Evolutionary conservation across 1,140 invertebrate genomes (phyloP).

Genomic region (Brachionus sp.): DNA sequence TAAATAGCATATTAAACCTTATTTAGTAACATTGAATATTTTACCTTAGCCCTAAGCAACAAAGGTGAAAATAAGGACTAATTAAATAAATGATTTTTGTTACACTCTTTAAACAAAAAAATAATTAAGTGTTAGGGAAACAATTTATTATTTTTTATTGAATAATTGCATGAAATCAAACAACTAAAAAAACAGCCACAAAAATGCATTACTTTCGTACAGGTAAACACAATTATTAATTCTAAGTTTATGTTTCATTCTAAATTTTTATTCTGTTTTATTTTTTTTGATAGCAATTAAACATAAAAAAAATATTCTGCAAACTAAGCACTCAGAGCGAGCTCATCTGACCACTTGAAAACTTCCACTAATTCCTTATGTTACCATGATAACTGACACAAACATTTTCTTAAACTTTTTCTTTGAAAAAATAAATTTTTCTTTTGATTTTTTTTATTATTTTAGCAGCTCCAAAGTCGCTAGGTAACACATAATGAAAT

Average conservation of each 20-base stretch:
- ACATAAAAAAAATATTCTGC: not conserved
- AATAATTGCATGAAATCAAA: slow-evolving; percentile 8
- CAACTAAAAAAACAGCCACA: not conserved
- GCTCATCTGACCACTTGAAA: not conserved
- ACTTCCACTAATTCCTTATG: not conserved
- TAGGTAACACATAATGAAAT: slow-evolving; percentile 36
- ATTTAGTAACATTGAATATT: too few species aligned
- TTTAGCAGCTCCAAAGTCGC: not conserved
- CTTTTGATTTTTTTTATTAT: slow-evolving; percentile 1
- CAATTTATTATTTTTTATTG: not conserved
- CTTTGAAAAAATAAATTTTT: not conserved
- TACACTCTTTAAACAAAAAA: not conserved
- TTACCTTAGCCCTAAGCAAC: not conserved
- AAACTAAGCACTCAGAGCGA: not conserved
- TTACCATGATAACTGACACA: not conserved
- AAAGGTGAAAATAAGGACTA: not conserved
- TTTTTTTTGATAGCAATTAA: not conserved
- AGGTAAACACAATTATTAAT: slow-evolving; percentile 4
- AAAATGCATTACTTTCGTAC: not conserved
- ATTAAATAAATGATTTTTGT: too few species aligned
- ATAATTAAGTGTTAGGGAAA: not conserved
- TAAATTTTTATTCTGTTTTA: not conserved
- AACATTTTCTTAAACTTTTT: not conserved
- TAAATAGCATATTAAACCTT: too few species aligned
- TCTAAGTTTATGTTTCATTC: not conserved